These are phyloP conservation scores for Chaenocephalus aceratus DNA, from an alignment of 2,113 vertebrate species.

Conservation along the genomic window DNA sequence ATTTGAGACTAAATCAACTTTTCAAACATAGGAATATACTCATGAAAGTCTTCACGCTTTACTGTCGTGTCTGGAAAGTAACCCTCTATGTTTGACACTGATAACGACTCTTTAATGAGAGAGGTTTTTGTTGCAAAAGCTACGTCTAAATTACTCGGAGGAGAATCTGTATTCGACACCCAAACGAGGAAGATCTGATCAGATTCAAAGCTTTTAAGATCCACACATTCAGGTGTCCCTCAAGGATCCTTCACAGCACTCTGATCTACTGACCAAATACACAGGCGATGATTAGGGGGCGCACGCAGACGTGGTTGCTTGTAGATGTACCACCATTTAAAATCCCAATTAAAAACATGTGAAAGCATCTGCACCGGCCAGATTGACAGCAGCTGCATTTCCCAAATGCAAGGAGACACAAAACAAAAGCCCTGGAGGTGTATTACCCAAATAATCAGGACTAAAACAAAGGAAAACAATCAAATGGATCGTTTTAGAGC, in stretches of 20 bases:
- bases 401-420: conserved; percentile 26
- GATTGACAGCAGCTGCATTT: conserved; percentile 41
- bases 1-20: too few relatives aligned
- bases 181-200: conserved; percentile 9
- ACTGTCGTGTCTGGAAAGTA: not conserved
- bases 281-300: not conserved
- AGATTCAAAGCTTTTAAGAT: conserved; percentile 31
- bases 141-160: not conserved
- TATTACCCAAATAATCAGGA: conserved; percentile 42
- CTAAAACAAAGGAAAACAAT: conserved; percentile 31
- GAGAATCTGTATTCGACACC: conserved; percentile 15
- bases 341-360: conserved; percentile 21
- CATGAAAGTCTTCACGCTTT: not conserved
- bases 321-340: conserved; percentile 12
- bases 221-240: conserved; percentile 17
- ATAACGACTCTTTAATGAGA: not conserved
- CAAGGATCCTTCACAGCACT: conserved; percentile 21
- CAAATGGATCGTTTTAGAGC: conserved; percentile 19
- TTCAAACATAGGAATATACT: not conserved
- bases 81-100: not conserved
- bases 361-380: conserved; percentile 14
- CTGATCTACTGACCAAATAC: conserved; percentile 17
- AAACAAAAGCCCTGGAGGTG: conserved; percentile 33
- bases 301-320: not conserved
- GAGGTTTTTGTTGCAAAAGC: not conserved